Base-by-base conservation (phyloP, 2,113 vertebrate genomes). In the Corythoichthys intestinalis region DNA sequence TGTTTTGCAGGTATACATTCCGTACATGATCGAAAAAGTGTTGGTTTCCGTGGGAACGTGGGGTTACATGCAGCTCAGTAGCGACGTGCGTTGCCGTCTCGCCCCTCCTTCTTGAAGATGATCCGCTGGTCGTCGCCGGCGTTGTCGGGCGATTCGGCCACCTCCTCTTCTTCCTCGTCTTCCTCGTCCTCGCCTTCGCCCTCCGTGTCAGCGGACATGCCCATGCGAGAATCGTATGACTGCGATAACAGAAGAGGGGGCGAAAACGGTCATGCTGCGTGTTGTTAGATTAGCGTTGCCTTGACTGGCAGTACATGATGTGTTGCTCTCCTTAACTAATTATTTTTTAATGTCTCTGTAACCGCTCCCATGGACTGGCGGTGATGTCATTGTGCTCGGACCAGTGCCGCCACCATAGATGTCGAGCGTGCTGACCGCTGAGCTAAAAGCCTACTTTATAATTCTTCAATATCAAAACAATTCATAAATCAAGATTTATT, bases 121-220 rank as follows among this genome's bases (percentile, higher is more conserved):
- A 96, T 94, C 90, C 92, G 91, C 83, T 93, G 93, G 84, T 95
- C 92, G 35, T 93, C 93, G 0, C 86, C 84, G 0, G 82, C 84
- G 0, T 94, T 93, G 0, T 94, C 94, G 66, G 94, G 93, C 0
- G 93, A 95, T 82, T 98, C 95, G 0, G 91, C 94, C 0, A 80
- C 96, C 87, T 95, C 96, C 82, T 97, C 96, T 0, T 92, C 92
- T 0, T 67, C 65, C 0, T 90, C 87, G 0, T 70, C 93, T 78
- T 86, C 92, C 2, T 56, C 53, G 9, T 34, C 54, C 0, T 90
- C 87, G 0, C 71, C 89, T 37, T 91, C 79, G 62, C 92, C 93
- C 80, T 86, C 92, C 3, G 0, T 84, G 38, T 92, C 90, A 1
- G 88, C 85, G 1, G 88, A 77, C 47, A 91, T 86, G 39, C 91